Evolutionary conservation across 2,888 invertebrate species (phyloP).

Genomic region (Abscondita cerata): DNA sequence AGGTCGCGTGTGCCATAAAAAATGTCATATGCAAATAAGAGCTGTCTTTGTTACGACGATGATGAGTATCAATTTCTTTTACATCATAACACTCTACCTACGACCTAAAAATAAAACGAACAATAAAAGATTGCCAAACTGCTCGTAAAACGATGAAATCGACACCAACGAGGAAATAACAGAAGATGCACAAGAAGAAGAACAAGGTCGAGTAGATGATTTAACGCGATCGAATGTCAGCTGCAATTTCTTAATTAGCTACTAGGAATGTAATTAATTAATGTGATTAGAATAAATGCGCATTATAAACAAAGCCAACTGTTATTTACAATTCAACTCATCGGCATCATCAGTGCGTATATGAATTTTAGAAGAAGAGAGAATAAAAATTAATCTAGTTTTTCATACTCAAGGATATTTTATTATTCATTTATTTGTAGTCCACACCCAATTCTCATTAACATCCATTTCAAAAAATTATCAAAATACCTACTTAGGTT

Average conservation of each 20-base stretch:
- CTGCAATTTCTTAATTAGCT: slow-evolving; percentile 21
- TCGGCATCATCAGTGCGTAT: too few species aligned
- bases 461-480: too few species aligned
- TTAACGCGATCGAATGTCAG: slow-evolving; percentile 23
- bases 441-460: too few species aligned
- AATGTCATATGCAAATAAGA: slow-evolving; percentile 19
- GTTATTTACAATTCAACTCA: too few species aligned
- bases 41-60: neutral
- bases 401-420: too few species aligned
- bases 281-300: slow-evolving; percentile 6
- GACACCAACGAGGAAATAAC: too few species aligned
- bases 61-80: slow-evolving; percentile 3
- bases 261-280: slow-evolving; percentile 11
- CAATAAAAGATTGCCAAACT: neutral
- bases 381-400: too few species aligned
- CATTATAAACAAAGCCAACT: neutral
- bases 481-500: too few species aligned
- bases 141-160: neutral
- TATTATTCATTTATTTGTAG: too few species aligned
- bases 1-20: neutral
- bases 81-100: slow-evolving; percentile 1
- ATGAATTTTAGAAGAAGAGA: too few species aligned
- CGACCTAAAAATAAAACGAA: slow-evolving; percentile 4
- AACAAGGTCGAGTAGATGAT: slow-evolving; percentile 22
- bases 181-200: too few species aligned